Conservation (phyloP, 1,140 invertebrate species). For the Sarcophaga peregrina region DNA sequence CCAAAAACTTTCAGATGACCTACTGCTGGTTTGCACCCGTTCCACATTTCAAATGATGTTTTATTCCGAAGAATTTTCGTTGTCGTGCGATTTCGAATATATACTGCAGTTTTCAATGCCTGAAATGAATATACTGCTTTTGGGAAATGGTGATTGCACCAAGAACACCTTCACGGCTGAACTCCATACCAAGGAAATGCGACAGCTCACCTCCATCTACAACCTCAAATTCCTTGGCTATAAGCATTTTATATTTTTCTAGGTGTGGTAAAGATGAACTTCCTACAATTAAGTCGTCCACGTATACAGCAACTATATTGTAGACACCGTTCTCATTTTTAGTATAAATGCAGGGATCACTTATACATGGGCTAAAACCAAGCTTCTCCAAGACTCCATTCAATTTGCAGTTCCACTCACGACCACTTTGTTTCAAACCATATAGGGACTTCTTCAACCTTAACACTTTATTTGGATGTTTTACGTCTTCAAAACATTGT, state of each 20-base stretch:
- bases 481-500: slow-evolving; percentile 2
- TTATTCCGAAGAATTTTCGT: slow-evolving; percentile 40
- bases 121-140: slow-evolving; percentile 54
- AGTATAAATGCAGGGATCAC: slow-evolving; percentile 62
- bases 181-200: slow-evolving; percentile 31
- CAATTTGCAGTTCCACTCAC: slow-evolving; percentile 57
- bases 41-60: slow-evolving; percentile 64
- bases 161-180: slow-evolving; percentile 18
- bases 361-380: too few relatives aligned
- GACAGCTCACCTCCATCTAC: slow-evolving; percentile 18
- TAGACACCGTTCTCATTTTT: slow-evolving; percentile 18
- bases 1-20: slow-evolving; percentile 62
- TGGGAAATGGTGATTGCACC: not conserved
- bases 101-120: slow-evolving; percentile 47
- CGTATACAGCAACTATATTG: slow-evolving; percentile 43
- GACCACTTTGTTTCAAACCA: slow-evolving; percentile 59
- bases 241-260: slow-evolving; percentile 28
- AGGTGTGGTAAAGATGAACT: slow-evolving; percentile 42
- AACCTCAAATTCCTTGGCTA: slow-evolving; percentile 28
- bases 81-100: slow-evolving; percentile 50
- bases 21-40: slow-evolving; percentile 57
- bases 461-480: slow-evolving; percentile 50
- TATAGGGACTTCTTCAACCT: slow-evolving; percentile 57
- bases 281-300: slow-evolving; percentile 43
- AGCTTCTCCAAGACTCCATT: slow-evolving; percentile 46